Base-by-base conservation (phyloP, 1,140 invertebrate species). In the Tyrophagus putrescentiae region DNA sequence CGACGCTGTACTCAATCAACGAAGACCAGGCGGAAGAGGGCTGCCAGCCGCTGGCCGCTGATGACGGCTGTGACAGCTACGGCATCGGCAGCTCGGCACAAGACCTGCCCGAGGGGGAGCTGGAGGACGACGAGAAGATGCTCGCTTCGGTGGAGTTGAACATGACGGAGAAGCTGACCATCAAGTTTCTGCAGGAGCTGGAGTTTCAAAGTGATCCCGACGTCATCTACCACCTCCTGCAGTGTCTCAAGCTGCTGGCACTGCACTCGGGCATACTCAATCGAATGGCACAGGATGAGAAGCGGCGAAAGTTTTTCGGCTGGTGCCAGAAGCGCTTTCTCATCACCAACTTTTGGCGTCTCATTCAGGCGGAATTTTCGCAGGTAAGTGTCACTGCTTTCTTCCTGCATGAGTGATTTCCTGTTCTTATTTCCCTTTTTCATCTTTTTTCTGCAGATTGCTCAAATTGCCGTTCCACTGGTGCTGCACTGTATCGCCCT, bases 301-400 rank as follows among this genome's bases (percentile, higher is more conserved):
- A 54, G 27, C 32, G 27, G 27, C 79, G 86, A 65, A 90, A 90
- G 45, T 98, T 97, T 75, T 83, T 98, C 57, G 90, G 95, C 60
- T 97, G 92, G 87, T 91, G 87, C 64, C 91, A 98, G 71, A 90
- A 96, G 74, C 95, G 94, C 75, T 74, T 94, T 21, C 74, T 98
- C 0, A 91, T 98, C 63, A 87, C 87, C 69, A 93, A 91, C 70
- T 75, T 98, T 45, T 98, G 94, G 94, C 83, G 85, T 65, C 76
- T 94, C 54, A 81, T 95, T 65, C 87, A 89, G 74, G 84, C 87
- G 0, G 87, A 93, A 64, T 84, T 89, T 69, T 93, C 91, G 18
- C n/a, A n/a, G n/a, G n/a, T n/a, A n/a, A n/a, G n/a, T n/a, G n/a
- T n/a, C n/a, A n/a, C n/a, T n/a, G n/a, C n/a, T n/a, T n/a, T n/a